These are phyloP conservation scores for Pelmatolapia mariae DNA, from an alignment of 2,113 vertebrate species.

Conservation along the genomic window DNA sequence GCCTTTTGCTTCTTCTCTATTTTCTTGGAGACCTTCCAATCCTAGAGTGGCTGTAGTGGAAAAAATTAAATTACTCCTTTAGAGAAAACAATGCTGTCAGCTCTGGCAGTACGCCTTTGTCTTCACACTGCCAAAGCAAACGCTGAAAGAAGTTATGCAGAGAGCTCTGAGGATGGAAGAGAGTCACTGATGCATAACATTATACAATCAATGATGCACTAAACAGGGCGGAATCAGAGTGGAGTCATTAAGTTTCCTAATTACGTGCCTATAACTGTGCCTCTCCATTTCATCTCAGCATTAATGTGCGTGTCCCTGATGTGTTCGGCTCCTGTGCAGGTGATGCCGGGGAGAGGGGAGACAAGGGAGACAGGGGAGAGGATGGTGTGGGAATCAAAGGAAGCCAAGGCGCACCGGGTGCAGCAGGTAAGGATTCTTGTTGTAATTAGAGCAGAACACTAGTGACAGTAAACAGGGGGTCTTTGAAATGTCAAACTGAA, in stretches of 20 bases:
- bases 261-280: background rate
- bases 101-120: background rate
- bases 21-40: conserved; percentile 4
- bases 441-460: background rate
- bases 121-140: background rate
- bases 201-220: conserved; percentile 24
- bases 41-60: background rate
- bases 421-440: conserved; percentile 59
- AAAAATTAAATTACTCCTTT: conserved; percentile 7
- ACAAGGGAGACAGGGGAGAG: conserved; percentile 69
- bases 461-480: background rate
- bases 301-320: background rate
- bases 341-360: conserved; percentile 64
- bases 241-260: conserved; percentile 1
- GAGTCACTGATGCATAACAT: background rate
- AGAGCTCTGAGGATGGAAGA: background rate
- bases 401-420: conserved; percentile 62
- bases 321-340: conserved; percentile 38
- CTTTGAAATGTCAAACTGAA: background rate
- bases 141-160: background rate
- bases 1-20: background rate
- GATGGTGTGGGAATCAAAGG: conserved; percentile 72
- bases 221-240: conserved; percentile 16
- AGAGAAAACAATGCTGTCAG: background rate
- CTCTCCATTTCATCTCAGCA: background rate